A percentile compares a stretch with the other conserved stretches of the same genome.
These are phyloP conservation scores for Esox lucius DNA, from an alignment of 2,797 vertebrate species.

Conservation along the genomic window DNA sequence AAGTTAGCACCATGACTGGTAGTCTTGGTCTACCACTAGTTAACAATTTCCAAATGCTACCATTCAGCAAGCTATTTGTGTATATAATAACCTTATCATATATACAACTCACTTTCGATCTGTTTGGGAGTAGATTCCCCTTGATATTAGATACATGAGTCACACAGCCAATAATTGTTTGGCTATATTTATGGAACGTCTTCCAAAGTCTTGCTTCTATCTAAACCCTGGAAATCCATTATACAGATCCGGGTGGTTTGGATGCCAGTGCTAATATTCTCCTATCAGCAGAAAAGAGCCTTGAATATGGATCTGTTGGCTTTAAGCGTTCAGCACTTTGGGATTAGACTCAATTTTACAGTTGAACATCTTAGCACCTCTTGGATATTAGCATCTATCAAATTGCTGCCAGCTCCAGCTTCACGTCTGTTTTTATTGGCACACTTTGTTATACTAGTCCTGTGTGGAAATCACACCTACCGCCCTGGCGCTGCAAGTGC, in stretches of 20 bases:
- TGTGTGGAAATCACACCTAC: too few relatives aligned
- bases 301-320: slow-evolving; percentile 49
- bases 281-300: slow-evolving; percentile 51
- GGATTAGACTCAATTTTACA: slow-evolving; percentile 47
- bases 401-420: slow-evolving; percentile 16
- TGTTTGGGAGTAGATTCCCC: not conserved
- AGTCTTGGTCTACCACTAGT: too few relatives aligned
- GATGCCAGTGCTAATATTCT: slow-evolving; percentile 32
- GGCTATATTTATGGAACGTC: slow-evolving; percentile 17
- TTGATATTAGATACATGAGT: not conserved
- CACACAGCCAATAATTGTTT: not conserved
- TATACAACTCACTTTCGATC: not conserved
- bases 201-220: slow-evolving; percentile 33
- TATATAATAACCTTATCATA: not conserved
- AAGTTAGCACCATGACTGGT: too few relatives aligned
- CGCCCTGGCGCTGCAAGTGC: too few relatives aligned
- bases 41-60: not conserved
- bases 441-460: too few relatives aligned
- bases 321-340: slow-evolving; percentile 14
- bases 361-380: slow-evolving; percentile 54
- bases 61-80: not conserved
- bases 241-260: slow-evolving; percentile 20
- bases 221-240: slow-evolving; percentile 56
- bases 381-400: slow-evolving; percentile 53
- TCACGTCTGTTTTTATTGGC: slow-evolving; percentile 67